Evolutionary conservation across 1,140 invertebrate genomes (phyloP), one percentile per base, ranked within the genome.

Genomic region (Drosophila santomea): DNA sequence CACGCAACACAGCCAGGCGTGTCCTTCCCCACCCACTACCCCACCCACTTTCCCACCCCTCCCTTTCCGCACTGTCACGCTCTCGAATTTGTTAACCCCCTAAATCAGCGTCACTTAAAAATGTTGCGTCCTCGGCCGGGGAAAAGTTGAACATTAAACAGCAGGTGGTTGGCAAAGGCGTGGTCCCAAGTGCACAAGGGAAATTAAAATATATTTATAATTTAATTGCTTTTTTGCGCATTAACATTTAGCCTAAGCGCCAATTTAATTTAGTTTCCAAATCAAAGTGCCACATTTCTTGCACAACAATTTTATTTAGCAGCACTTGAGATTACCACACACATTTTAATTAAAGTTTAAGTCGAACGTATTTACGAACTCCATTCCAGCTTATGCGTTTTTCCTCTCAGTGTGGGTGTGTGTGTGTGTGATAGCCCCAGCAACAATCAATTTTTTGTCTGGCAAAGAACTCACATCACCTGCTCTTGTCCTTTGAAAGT

Each of bases 101-200:
- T 84, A 89, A 89, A 89, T 89, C 85, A 89, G 73, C 79, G 85
- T 89, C 74, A 80, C 85, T 89, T 84, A 89, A 89, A 90, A 89
- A 84, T 89, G 84, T 80, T 89, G 80, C 80, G 73, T 56, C 58
- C 41, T 23, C 55, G 64, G 57, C 58, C 39, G 72, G 58, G 72
- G 44, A 80, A 52, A 64, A 76, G 10, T 67, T 52, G 20, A 64
- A 61, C 61, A 57, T 75, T 89, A 80, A 89, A 89, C 84, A 84
- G 84, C 85, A 89, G 84, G 85, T 89, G 84, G 77, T 84, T 89
- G 84, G 55, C 66, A 38, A 77, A 80, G 66, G 48, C 43, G 25
- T 38, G 43, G 32, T 28, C 23, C 23, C 32, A 48, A 14, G 43
- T 38, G 36, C 14, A 41, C 62, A 15, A 2, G 4, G 23, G 25